A percentile compares a stretch with the other conserved stretches of the same genome.
Evolutionary conservation across 2,113 vertebrate species (phyloP).

Genomic region (Oreotrochilus melanogaster): DNA sequence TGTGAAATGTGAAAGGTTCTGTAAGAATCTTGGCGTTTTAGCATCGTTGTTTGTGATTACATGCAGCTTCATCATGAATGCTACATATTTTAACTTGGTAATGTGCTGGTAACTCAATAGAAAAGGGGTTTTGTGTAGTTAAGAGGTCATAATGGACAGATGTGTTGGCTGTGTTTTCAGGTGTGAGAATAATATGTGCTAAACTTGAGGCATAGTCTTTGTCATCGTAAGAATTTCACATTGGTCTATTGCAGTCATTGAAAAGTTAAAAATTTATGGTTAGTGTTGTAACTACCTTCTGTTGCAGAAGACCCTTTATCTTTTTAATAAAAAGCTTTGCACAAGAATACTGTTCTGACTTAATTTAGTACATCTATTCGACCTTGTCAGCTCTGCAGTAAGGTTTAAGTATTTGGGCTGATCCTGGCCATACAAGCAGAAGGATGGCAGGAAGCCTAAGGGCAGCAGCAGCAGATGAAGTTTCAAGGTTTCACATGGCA

Average conservation of each 20-base stretch:
- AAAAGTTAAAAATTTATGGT: background rate
- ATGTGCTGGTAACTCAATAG: background rate
- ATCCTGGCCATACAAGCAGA: background rate
- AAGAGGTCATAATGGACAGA: background rate
- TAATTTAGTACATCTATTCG: background rate
- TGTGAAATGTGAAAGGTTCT: background rate
- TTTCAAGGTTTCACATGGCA: rapidly evolving
- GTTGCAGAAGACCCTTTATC: conserved; percentile 18
- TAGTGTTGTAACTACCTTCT: background rate
- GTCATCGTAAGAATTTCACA: background rate
- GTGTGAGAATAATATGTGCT: background rate
- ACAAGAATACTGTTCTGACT: background rate
- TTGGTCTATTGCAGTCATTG: background rate
- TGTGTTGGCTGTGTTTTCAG: background rate
- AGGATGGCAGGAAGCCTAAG: background rate
- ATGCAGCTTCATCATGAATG: background rate
- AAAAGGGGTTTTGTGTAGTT: background rate
- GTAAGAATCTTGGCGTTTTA: background rate
- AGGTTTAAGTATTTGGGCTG: background rate
- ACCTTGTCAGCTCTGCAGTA: background rate
- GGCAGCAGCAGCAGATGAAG: background rate
- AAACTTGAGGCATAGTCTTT: background rate
- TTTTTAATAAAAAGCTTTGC: conserved; percentile 68
- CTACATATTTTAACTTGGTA: background rate
- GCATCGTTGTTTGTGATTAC: background rate